These are phyloP conservation scores for Camelus bactrianus DNA, from an alignment of 2,113 vertebrate genomes.

Conservation along the genomic window DNA sequence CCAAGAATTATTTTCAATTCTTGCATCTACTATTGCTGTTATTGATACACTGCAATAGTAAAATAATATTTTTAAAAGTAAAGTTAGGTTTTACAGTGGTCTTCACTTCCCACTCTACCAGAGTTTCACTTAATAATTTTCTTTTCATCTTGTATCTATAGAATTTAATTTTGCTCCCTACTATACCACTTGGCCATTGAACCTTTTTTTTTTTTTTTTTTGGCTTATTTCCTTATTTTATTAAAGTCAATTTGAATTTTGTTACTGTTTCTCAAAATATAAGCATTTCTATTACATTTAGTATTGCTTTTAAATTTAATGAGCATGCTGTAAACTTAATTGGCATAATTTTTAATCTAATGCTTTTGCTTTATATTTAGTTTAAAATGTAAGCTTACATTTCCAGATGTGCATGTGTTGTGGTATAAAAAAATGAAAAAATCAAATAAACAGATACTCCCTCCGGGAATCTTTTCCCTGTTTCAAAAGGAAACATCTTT, in stretches of 20 bases:
- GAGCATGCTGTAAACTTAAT: neutral
- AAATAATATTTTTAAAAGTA: constrained; percentile 45
- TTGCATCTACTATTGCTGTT: neutral
- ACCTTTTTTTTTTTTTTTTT: neutral
- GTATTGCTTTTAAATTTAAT: constrained; percentile 3
- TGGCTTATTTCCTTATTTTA: constrained; percentile 11
- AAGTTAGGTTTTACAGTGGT: neutral
- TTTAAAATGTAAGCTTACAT: constrained; percentile 29
- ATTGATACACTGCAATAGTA: neutral
- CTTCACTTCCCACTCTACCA: neutral
- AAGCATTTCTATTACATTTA: neutral
- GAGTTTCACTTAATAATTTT: constrained; percentile 14
- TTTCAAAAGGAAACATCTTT: neutral
- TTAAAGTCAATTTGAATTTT: neutral
- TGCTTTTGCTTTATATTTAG: constrained; percentile 11
- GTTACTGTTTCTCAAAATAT: neutral
- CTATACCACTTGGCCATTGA: neutral
- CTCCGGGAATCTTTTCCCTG: neutral
- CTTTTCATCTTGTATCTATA: neutral
- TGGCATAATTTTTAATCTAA: neutral
- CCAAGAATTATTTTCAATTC: neutral
- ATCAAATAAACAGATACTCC: neutral
- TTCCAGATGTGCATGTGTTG: neutral
- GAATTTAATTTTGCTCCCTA: constrained; percentile 8
- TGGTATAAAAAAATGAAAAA: neutral